Evolutionary conservation across 2,888 invertebrate genomes (phyloP), one percentile per base, ranked within the genome.

Genomic region (Lasiommata megera): DNA sequence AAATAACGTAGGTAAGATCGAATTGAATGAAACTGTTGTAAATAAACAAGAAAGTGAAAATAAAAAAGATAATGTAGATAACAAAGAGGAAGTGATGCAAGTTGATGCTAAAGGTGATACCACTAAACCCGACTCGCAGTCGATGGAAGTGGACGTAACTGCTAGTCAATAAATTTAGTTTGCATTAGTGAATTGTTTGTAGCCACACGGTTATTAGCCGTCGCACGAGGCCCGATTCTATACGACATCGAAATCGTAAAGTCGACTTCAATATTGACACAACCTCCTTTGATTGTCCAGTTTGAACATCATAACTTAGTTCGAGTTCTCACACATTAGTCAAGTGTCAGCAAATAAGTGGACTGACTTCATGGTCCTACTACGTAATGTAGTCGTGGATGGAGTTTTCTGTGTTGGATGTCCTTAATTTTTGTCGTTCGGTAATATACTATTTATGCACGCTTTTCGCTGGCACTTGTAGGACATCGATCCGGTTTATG

Each of bases 81-180:
- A 66, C 46, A 66, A 66, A 55, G 72, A 71, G 29, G 75, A 74
- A 48, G 57, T 63, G 6, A 71, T 70, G 68, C 71, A 70, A 61
- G 63, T 69, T 7, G 73, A 72, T 29, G 61, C 63, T 37, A 72
- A 72, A 55, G 69, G 64, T n/a, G 83, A 86, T 28, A 29, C 44
- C 1, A 57, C 57, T 54, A 82, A 82, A 67, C 56, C 67, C 31
- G 77, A 76, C 54, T 66, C 76, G 62, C 84, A 80, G 68, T 71
- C 76, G 53, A 91, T 91, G 91, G 91, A 91, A 67, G 81, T 91
- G 51, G 91, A 91, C 43, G 79, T 78, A 79, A 87, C 83, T 77
- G 80, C 90, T 90, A 89, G 91, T 90, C 90, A 89, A 87, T 89
- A 88, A 84, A 80, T 75, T 71, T 79, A 84, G 78, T 77, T 77